Percentiles rank a stretch among this genome's conserved stretches.
Conservation (phyloP, 2,888 invertebrate species). For the Drosophila imparisetae region DNA sequence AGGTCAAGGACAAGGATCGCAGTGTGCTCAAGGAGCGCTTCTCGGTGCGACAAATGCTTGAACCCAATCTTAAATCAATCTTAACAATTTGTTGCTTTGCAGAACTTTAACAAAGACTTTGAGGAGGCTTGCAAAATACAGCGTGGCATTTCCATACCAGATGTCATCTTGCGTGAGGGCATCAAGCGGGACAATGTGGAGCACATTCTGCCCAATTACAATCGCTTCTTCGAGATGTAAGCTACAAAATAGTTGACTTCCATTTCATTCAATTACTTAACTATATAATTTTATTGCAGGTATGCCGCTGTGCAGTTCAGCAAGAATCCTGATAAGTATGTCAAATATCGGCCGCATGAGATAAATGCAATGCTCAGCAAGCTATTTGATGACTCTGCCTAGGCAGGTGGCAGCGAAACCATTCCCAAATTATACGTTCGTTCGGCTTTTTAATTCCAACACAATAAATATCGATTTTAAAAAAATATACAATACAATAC, state of each 20-base stretch:
- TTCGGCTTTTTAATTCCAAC: constrained; percentile 74
- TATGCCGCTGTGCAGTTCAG: constrained; percentile 92
- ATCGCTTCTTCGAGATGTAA: constrained; percentile 90
- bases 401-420: constrained; percentile 7
- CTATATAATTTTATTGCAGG: constrained; percentile 82
- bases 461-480: constrained; percentile 74
- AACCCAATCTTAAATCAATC: background rate
- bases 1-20: constrained; percentile 93
- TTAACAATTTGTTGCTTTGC: constrained; percentile 4
- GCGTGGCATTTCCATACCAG: constrained; percentile 96
- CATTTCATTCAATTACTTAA: background rate
- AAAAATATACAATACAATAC: constrained; percentile 72
- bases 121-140: constrained; percentile 94
- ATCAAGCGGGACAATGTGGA: constrained; percentile 96
- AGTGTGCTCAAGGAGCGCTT: constrained; percentile 95
- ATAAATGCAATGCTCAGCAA: constrained; percentile 93
- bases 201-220: constrained; percentile 93
- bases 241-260: constrained; percentile 48
- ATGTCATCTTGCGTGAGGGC: constrained; percentile 93
- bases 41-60: constrained; percentile 87
- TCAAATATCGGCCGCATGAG: constrained; percentile 94
- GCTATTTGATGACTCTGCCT: constrained; percentile 92
- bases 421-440: constrained; percentile 55
- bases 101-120: constrained; percentile 98
- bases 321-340: constrained; percentile 96